Evolutionary conservation across 2,797 vertebrate genomes (phyloP), one percentile per base, ranked within the genome.

Genomic region (Epinephelus malabaricus): DNA sequence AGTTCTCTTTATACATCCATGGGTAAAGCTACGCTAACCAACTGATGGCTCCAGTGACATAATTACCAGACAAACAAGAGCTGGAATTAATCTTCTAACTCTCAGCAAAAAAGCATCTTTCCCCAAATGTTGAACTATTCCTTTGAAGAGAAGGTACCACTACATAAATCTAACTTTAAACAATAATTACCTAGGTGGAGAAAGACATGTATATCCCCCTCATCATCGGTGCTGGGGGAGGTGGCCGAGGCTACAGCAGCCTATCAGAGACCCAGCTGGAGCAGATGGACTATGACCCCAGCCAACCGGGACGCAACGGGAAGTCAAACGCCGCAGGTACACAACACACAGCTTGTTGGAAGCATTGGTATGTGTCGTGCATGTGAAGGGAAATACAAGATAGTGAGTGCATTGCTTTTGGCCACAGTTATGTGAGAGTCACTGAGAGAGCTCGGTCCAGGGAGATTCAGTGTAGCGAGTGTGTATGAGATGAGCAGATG

Each of bases 161-260:
- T 61, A 12, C 51, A n/a, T 49, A 11, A 54, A 49, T 64, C 18
- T 76, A 54, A 76, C 63, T 59, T n/a, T 79, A 21, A 34, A 47
- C 62, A 61, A 69, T 46, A 21, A 60, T 85, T 69, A 45, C 71
- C 46, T 93, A 99, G 98, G 95, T 98, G 95, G 95, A 97, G 74
- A 97, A 95, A 1, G 96, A 94, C 18, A 92, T 95, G 61, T 95
- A 96, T 0, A 85, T 95, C 53, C 98, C 98, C 46, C 95, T 99
- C 86, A 95, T 99, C 90, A 94, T 99, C 71, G 98, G 98, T 51
- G 98, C 97, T 21, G 98, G 98, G 9, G 98, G 97, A 70, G 98
- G 98, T 2, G 98, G 98, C 78, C 95, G 97, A 54, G 98, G 97
- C 79, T 99, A 99, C 78, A 97, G 96, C 88, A 97, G 97, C 93